These are phyloP conservation scores for Pristionchus fissidentatus DNA, from an alignment of 2,888 invertebrate species.

Conservation along the genomic window DNA sequence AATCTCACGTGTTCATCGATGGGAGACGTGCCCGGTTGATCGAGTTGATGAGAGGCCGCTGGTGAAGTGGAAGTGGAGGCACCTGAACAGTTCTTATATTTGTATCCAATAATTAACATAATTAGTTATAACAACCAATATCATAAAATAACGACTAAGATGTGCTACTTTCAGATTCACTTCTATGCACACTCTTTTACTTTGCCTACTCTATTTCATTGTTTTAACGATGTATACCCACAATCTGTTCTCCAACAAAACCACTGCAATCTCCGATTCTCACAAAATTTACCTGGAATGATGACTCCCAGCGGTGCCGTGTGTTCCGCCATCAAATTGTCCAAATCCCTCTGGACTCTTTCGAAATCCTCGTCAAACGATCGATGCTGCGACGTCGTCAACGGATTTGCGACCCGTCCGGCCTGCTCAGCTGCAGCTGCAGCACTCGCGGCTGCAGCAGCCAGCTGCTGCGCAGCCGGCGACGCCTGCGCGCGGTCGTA, in stretches of 20 bases:
- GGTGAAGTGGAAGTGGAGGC: not conserved
- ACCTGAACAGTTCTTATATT: too few species aligned
- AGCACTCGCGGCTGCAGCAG: not conserved
- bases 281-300: conserved; percentile 8
- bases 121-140: too few species aligned
- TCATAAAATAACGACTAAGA: too few species aligned
- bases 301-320: conserved; percentile 29
- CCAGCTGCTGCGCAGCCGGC: not conserved
- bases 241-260: too few species aligned
- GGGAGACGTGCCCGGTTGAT: not conserved
- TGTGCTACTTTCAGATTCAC: too few species aligned
- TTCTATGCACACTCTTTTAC: too few species aligned
- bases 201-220: too few species aligned
- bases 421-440: not conserved
- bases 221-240: too few species aligned
- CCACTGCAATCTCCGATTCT: not conserved
- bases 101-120: too few species aligned
- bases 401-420: not conserved
- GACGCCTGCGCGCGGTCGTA: not conserved
- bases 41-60: not conserved
- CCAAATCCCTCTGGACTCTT: conserved; percentile 17
- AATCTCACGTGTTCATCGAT: conserved; percentile 35
- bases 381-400: not conserved
- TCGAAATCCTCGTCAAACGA: conserved; percentile 30
- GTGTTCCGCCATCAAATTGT: conserved; percentile 14